These are phyloP conservation scores for Nothura maculosa DNA, from an alignment of 2,797 vertebrate species.

Conservation along the genomic window DNA sequence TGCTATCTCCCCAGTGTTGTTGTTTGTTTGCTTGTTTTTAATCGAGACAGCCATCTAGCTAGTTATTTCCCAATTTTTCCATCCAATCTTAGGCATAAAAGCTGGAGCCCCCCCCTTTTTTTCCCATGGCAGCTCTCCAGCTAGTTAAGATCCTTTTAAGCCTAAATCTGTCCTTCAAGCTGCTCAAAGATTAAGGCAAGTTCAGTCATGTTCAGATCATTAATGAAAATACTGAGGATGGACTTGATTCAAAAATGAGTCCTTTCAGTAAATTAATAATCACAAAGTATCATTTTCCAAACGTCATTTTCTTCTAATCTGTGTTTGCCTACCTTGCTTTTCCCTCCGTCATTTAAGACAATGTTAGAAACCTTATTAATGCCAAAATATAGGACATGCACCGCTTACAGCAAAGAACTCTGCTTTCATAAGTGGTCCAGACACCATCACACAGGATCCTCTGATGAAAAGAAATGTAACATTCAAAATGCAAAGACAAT, in stretches of 20 bases:
- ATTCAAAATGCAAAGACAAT: not conserved
- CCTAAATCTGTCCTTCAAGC: not conserved
- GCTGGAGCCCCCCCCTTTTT: not conserved
- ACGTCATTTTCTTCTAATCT: not conserved
- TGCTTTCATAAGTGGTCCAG: not conserved
- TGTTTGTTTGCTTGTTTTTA: not conserved
- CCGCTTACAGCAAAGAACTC: constrained; percentile 4
- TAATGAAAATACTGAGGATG: not conserved
- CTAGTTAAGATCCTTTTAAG: not conserved
- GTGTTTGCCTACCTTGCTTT: not conserved
- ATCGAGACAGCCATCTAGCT: not conserved
- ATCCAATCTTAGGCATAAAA: not conserved
- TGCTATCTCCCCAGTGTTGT: fast-evolving
- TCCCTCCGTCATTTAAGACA: not conserved
- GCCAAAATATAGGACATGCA: constrained; percentile 46
- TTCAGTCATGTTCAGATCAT: not conserved
- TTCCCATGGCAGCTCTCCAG: not conserved
- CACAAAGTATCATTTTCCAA: not conserved
- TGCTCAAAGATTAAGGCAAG: not conserved
- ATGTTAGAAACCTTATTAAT: not conserved
- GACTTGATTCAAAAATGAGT: not conserved
- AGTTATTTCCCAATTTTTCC: not conserved
- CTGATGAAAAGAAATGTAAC: not conserved
- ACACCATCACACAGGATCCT: constrained; percentile 15
- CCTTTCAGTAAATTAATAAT: not conserved